Conservation (phyloP, 2,888 invertebrate genomes). For the Gisinianus flammeolus region DNA sequence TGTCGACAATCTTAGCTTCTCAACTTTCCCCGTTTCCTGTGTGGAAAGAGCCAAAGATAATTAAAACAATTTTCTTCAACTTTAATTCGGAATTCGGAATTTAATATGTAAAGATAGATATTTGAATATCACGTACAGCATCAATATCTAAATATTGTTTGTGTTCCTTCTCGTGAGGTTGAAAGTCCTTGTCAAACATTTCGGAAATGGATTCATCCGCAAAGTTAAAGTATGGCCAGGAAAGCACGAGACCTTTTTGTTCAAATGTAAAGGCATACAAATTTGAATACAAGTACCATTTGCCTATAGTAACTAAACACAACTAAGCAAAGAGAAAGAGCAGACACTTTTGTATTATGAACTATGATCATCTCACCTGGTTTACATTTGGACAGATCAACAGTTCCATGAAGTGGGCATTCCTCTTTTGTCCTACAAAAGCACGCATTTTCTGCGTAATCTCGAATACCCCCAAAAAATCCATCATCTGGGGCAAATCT, state of each 20-base stretch:
- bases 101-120: too few relatives aligned
- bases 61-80: too few relatives aligned
- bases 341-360: too few relatives aligned
- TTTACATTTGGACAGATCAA: background rate
- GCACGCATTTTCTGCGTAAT: conserved; percentile 1
- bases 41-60: background rate
- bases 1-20: background rate
- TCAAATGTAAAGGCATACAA: too few relatives aligned
- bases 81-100: too few relatives aligned
- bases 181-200: background rate
- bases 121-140: background rate
- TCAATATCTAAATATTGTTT: background rate
- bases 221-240: background rate
- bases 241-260: background rate
- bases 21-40: background rate
- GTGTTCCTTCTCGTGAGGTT: background rate
- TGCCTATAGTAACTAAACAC: too few relatives aligned
- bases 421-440: background rate
- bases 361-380: background rate
- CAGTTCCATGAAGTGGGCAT: background rate
- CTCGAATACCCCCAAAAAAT: background rate
- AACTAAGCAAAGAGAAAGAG: too few relatives aligned
- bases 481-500: conserved; percentile 1
- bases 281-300: too few relatives aligned
- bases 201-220: background rate